phyloP scores from a whole-genome alignment of 2,888 invertebrate genomes.

The Megastigmus dorsalis region DNA sequence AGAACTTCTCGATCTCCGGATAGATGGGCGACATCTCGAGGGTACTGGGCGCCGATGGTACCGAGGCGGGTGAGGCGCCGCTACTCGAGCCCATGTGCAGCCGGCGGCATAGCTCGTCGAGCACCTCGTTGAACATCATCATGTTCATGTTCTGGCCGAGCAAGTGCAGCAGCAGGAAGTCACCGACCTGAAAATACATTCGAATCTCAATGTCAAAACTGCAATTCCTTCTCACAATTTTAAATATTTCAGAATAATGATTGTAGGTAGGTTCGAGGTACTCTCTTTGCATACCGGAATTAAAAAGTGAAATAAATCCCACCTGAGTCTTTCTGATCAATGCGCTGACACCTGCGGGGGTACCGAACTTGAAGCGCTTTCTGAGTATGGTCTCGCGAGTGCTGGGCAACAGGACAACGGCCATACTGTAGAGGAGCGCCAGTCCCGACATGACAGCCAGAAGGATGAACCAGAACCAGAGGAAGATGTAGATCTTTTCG shows the following conservation, averaged over 20 bases:
- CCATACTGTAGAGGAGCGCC: constrained; percentile 87
- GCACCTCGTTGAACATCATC: constrained; percentile 85
- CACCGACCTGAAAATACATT: constrained; percentile 89
- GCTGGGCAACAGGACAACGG: constrained; percentile 86
- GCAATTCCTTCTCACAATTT: too few relatives aligned
- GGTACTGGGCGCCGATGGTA: constrained; percentile 90
- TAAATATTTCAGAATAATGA: too few relatives aligned
- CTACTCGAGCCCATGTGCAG: constrained; percentile 82
- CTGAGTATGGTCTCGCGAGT: constrained; percentile 88
- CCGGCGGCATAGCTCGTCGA: constrained; percentile 85
- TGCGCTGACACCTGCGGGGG: constrained; percentile 83
- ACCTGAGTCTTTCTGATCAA: constrained; percentile 90
- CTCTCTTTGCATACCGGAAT: too few relatives aligned
- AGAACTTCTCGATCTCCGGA: constrained; percentile 85
- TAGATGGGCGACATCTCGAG: constrained; percentile 91
- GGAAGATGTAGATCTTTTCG: constrained; percentile 94
- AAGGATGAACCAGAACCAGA: constrained; percentile 94
- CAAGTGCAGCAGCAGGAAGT: constrained; percentile 88
- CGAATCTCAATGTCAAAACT: too few relatives aligned
- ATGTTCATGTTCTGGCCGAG: constrained; percentile 91
- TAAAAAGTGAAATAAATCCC: too few relatives aligned
- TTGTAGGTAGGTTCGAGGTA: too few relatives aligned
- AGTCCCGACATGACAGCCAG: constrained; percentile 84
- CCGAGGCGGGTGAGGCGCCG: constrained; percentile 70
- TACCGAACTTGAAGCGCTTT: constrained; percentile 86